phyloP scores from a whole-genome alignment of 2,888 invertebrate genomes.

The Archips crataeganus region DNA sequence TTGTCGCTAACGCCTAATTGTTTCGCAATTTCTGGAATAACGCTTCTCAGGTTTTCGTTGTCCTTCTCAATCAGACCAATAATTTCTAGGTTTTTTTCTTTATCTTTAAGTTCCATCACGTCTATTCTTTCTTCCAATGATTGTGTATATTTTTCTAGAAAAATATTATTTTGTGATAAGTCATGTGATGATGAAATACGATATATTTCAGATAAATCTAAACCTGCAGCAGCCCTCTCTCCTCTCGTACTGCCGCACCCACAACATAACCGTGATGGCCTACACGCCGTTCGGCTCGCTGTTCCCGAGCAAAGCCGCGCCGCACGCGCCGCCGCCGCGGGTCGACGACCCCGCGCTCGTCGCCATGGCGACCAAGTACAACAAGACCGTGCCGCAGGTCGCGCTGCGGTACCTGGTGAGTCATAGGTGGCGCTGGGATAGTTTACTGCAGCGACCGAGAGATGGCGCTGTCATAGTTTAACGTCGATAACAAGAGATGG shows the following conservation, averaged over 20 bases:
- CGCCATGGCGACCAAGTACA: constrained; percentile 85
- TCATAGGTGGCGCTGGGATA: background rate
- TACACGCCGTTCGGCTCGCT: constrained; percentile 90
- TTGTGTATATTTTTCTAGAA: too few species aligned
- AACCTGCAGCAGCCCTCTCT: constrained; percentile 90
- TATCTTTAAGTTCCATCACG: too few species aligned
- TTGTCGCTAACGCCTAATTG: too few species aligned
- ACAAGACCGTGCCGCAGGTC: constrained; percentile 88
- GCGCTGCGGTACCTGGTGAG: constrained; percentile 88
- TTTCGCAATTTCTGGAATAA: too few species aligned
- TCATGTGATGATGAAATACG: too few species aligned
- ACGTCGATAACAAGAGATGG: too few species aligned
- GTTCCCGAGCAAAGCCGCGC: constrained; percentile 73
- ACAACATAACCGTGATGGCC: constrained; percentile 88
- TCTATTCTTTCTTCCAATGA: too few species aligned
- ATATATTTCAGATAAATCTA: constrained; percentile 77
- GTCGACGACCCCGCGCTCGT: constrained; percentile 83
- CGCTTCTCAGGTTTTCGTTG: too few species aligned
- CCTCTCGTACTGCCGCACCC: constrained; percentile 88
- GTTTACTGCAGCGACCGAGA: background rate
- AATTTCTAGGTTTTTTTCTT: too few species aligned
- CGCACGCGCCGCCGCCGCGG: constrained; percentile 80
- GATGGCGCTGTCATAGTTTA: too few species aligned
- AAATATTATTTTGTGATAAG: too few species aligned
- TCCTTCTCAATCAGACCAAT: too few species aligned